phyloP scores from a whole-genome alignment of 2,888 invertebrate species.

The Agonopterix heracliana region DNA sequence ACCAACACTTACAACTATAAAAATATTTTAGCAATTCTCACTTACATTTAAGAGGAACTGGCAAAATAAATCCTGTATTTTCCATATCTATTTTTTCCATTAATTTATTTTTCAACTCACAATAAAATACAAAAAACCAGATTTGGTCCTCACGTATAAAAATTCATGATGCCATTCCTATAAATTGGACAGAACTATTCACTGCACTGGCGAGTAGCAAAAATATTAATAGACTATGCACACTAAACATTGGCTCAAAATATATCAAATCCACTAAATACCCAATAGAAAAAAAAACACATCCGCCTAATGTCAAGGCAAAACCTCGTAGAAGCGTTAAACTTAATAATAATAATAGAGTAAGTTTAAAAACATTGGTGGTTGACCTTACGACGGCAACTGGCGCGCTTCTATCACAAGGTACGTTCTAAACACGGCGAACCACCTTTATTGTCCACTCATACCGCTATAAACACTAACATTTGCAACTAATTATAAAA shows the following conservation, averaged over 20 bases:
- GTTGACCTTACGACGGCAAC: conserved; percentile 19
- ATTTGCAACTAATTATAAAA: conserved; percentile 59
- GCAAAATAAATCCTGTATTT: conserved; percentile 73
- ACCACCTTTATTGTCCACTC: conserved; percentile 70
- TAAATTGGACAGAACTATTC: conserved; percentile 61
- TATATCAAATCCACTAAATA: conserved; percentile 69
- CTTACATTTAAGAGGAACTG: conserved; percentile 75
- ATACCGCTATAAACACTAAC: conserved; percentile 58
- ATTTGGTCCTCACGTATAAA: conserved; percentile 63
- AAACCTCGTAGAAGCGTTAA: conserved; percentile 61
- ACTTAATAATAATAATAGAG: conserved; percentile 60
- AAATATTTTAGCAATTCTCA: conserved; percentile 75
- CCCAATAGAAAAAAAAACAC: conserved; percentile 54
- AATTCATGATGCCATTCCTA: conserved; percentile 71
- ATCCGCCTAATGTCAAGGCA: conserved; percentile 46
- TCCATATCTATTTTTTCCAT: conserved; percentile 23
- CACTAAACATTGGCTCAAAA: conserved; percentile 67
- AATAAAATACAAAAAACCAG: conserved; percentile 51
- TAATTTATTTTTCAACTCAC: conserved; percentile 31
- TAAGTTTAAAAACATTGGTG: conserved; percentile 51
- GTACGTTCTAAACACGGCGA: conserved; percentile 29
- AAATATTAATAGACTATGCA: conserved; percentile 71
- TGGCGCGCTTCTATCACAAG: conserved; percentile 8
- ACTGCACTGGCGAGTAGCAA: conserved; percentile 63
- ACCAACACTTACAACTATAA: conserved; percentile 70